phyloP scores from a whole-genome alignment of 2,797 vertebrate species.

The Onychomys leucogaster region DNA sequence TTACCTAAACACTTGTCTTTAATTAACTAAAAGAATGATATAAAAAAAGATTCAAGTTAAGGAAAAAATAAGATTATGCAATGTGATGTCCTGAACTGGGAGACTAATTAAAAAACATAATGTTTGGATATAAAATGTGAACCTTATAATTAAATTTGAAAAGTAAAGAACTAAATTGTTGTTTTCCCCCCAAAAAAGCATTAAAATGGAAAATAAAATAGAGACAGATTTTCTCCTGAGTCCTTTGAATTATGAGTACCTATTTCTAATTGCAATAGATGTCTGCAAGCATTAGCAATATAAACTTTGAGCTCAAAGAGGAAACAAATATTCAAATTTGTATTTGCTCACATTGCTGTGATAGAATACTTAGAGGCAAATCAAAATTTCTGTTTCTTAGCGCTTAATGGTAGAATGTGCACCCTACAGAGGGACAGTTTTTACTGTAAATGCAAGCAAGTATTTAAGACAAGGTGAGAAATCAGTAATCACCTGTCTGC shows the following conservation, averaged over 20 bases:
- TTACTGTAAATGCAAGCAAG: not conserved
- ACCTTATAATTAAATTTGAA: not conserved
- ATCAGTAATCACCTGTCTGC: not conserved
- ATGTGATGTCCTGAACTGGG: not conserved
- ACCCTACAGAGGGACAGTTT: not conserved
- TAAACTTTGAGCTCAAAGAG: not conserved
- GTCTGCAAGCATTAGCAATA: not conserved
- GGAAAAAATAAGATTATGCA: not conserved
- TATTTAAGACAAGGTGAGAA: not conserved
- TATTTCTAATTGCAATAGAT: not conserved
- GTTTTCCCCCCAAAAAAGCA: not conserved
- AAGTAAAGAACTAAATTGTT: not conserved
- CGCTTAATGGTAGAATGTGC: rapidly evolving
- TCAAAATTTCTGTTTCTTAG: not conserved
- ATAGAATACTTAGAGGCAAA: not conserved
- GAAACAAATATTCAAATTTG: not conserved
- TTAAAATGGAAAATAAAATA: not conserved
- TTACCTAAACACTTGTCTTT: not conserved
- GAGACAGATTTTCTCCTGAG: not conserved
- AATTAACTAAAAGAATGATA: not conserved
- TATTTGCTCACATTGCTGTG: not conserved
- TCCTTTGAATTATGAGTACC: not conserved
- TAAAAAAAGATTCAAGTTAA: not conserved
- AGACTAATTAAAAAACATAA: not conserved
- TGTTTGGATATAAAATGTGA: not conserved